Percentiles rank a stretch among this genome's conserved stretches.
Conservation (phyloP, 2,797 vertebrate species). For the Lophius americanus region DNA sequence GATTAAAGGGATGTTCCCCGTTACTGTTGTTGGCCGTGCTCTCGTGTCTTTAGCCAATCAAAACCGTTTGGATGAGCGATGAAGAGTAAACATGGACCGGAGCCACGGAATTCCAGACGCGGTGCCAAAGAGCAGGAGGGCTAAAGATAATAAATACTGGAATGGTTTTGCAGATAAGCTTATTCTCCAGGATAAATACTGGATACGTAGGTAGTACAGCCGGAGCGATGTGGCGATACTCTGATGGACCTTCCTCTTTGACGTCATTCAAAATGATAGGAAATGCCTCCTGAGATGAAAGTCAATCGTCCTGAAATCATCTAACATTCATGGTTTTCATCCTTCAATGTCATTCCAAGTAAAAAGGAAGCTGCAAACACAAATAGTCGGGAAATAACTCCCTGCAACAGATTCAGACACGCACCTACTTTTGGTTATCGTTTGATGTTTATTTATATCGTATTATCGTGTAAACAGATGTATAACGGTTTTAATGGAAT, state of each 20-base stretch:
- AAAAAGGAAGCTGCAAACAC: no score
- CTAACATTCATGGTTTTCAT: no score
- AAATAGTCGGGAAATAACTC: no score
- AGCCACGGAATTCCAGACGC: background rate
- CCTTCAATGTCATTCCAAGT: no score
- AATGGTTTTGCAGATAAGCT: background rate
- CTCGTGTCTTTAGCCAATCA: background rate
- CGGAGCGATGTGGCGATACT: background rate
- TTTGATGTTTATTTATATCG: no score
- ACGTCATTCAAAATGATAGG: constrained; percentile 17
- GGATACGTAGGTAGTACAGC: background rate
- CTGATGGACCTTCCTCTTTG: background rate
- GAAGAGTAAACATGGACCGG: background rate
- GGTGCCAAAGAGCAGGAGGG: background rate
- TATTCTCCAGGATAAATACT: background rate
- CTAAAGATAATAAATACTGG: background rate
- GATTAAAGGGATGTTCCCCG: background rate
- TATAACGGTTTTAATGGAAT: background rate
- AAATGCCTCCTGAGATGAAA: background rate
- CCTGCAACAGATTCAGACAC: no score
- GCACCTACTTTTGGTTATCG: no score
- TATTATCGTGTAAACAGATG: no score
- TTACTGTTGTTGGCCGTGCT: constrained; percentile 3
- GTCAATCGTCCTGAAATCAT: no score
- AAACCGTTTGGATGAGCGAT: background rate